Evolutionary conservation across 2,113 vertebrate species (phyloP), one percentile per base, ranked within the genome.

Genomic region (Parotia lawesii): DNA sequence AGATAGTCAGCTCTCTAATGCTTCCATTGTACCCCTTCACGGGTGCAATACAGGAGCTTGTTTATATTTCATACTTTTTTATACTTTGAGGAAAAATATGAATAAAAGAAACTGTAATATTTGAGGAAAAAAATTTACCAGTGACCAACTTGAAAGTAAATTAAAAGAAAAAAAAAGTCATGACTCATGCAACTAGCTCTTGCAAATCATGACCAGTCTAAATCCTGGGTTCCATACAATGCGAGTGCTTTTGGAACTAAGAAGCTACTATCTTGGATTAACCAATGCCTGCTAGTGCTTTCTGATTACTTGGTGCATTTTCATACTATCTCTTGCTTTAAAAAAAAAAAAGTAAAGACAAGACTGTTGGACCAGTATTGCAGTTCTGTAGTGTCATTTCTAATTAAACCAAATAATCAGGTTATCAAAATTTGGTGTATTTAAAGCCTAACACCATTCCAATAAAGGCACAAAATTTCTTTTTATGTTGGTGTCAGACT

Each of bases 51-150:
- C 92, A 96, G 98, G 98, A 98, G 97, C 98, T 98, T 99, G 98
- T 99, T 99, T 99, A 98, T 99, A 99, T 99, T 99, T 98, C 98
- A 98, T 99, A 98, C 97, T 97, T 98, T 98, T 99, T 99, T 99
- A 98, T 98, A 98, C 98, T 98, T 98, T 98, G 98, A 98, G 97
- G 96, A 76, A 97, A 96, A 98, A 97, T 96, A 97, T 96, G 96
- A 96, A 93, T 94, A 89, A 92, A 97, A 97, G 75, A 97, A 97
- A 97, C 77, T 97, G 94, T 97, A 97, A 96, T 97, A 97, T 97
- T 97, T 96, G 97, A 97, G 95, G 91, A 87, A 94, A 94, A 79
- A 82, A 85, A 71, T 9, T 82, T 87, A 93, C 91, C 94, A 94
- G 91, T 97, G 96, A 97, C 95, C 97, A 97, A 96, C 96, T 89